Evolutionary conservation across 2,888 invertebrate species (phyloP), one percentile per base, ranked within the genome.

Genomic region (Dasypolia templi): DNA sequence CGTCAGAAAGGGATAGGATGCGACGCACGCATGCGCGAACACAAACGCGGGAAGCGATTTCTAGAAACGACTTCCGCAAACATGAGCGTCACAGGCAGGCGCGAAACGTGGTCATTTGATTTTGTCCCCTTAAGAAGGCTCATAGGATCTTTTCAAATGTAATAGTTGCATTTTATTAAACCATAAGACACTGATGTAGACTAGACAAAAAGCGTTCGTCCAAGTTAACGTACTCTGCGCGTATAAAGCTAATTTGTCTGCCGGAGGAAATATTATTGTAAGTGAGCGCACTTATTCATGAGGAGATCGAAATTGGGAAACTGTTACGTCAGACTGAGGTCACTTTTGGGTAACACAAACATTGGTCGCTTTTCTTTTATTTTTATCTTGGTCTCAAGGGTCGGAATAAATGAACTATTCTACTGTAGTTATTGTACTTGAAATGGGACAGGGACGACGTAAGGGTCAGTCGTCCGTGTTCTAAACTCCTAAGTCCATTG

Each of bases 1-100:
- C 90, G 92, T 88, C 87, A 86, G 92, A 92, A 91, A 93, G 91
- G 92, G 93, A 94, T 88, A 90, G 90, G 88, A 87, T 74, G 82
- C 80, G 73, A 67, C 84, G 63, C 77, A 90, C 95, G 95, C 95
- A 95, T 95, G 96, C 95, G 96, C 92, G 68, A 77, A 86, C 82
- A 86, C 83, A 89, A 93, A 93, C 93, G 95, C 95, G 95, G 95
- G 95, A 94, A 95, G 91, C 85, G 88, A 86, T 87, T 94, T 94
- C 95, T 95, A 95, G 94, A 95, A 94, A 89, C 89, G 87, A 89
- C 90, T 91, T 92, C 91, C 90, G 89, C 88, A 87, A 89, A 89
- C 83, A 86, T 83, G 86, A 80, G 88, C 88, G 83, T 75, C 81
- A 72, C 74, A 82, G 83, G 77, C 73, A 85, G 85, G 82, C 80